Conservation (phyloP, 2,888 invertebrate genomes). For the Cephus nigrinus region DNA sequence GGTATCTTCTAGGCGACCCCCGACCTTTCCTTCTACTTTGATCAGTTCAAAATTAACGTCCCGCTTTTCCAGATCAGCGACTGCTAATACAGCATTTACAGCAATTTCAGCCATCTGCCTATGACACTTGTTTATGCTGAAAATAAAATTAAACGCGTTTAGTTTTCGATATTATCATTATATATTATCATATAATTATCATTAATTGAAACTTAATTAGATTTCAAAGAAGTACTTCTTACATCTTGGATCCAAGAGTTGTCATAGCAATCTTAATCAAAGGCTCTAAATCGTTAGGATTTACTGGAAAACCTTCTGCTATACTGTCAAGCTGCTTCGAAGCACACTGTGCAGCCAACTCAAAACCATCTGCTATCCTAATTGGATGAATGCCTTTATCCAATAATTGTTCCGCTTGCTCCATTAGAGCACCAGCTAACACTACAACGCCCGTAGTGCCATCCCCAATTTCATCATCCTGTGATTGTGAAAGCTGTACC, state of each 20-base stretch:
- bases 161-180: background rate
- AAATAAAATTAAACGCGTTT: conserved; percentile 34
- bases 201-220: background rate
- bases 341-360: conserved; percentile 93
- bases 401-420: conserved; percentile 91
- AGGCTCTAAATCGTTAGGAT: conserved; percentile 84
- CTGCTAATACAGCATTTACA: conserved; percentile 95
- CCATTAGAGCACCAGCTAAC: conserved; percentile 88
- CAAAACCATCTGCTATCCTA: conserved; percentile 98
- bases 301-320: conserved; percentile 90
- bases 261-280: conserved; percentile 97
- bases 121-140: conserved; percentile 93
- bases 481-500: conserved; percentile 98
- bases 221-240: conserved; percentile 36
- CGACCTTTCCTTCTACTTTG: conserved; percentile 97
- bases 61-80: conserved; percentile 91
- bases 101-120: conserved; percentile 99
- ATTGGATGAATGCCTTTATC: conserved; percentile 99
- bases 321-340: conserved; percentile 87
- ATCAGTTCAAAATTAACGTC: conserved; percentile 99
- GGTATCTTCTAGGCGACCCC: conserved; percentile 97
- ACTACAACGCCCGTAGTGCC: conserved; percentile 99
- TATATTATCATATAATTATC: background rate
- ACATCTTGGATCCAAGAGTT: conserved; percentile 97
- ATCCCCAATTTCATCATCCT: conserved; percentile 99